Base-by-base conservation (phyloP, 2,113 vertebrate species). In the Misgurnus anguillicaudatus region DNA sequence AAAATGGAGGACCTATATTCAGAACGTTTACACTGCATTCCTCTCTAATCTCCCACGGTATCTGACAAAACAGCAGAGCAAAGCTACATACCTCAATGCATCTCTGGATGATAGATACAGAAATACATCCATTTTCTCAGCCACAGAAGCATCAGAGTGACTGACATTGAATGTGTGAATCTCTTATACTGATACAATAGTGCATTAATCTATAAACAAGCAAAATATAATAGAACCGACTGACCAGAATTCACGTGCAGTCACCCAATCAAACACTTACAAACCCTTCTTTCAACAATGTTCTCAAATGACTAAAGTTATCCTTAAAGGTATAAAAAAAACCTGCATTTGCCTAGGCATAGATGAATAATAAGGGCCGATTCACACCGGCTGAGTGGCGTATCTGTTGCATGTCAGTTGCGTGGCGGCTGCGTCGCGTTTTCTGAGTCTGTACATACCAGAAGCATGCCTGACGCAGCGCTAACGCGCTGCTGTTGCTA, bases 51-150 rank as follows among this genome's bases (percentile, higher is more conserved):
- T 58, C 69, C 73, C 73, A 64, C 60, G 21, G 53, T 62, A 14
- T 83, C 4, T 75, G 80, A 83, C 84, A 81, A 80, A 85, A 86
- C 79, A 55, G 45, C 1, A 73, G 80, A 84, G 79, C 55, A 81
- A 81, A 77, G 41, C 9, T 78, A 57, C 71, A 72, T 66, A 82
- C 78, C 60, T 86, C 82, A 80, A 41, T 70, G 48, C 31, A n/a
- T 16, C 67, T 72, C 21, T 67, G 76, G 61, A 82, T 77, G 83
- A 79, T 83, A 84, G 79, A 82, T 87, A 83, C 85, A 83, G 80
- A 81, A 78, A 68, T 47, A 58, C 66, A 62, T 79, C 53, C 77
- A 79, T 78, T 72, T 75, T 78, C 41, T 82, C 73, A 36, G 74
- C 36, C 60, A 79, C 79, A 79, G 57, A 6, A 47, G 63, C 39